Conservation (phyloP, 1,140 invertebrate genomes). For the Babylonia areolata region DNA sequence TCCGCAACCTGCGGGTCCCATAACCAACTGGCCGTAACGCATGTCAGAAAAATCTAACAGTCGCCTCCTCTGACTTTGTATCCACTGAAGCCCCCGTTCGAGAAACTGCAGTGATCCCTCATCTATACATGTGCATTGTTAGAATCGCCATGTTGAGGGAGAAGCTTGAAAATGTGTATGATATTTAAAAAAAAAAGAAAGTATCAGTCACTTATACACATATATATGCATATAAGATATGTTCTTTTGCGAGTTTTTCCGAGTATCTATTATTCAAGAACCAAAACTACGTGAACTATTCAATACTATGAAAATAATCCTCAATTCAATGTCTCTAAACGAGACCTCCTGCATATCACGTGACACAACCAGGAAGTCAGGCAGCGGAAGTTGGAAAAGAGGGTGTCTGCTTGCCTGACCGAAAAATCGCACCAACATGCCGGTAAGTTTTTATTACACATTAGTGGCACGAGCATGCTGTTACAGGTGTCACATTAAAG, state of each 20-base stretch:
- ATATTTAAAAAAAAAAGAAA: no score
- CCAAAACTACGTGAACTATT: no score
- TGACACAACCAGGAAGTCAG: conserved; percentile 44
- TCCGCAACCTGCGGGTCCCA: conserved; percentile 96
- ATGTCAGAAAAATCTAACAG: background rate
- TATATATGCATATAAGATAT: no score
- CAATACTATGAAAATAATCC: no score
- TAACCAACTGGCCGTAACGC: conserved; percentile 93
- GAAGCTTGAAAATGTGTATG: background rate
- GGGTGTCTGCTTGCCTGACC: conserved; percentile 2
- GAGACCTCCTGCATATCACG: conserved; percentile 36
- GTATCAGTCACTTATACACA: no score
- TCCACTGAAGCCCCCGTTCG: background rate
- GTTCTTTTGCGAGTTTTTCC: no score
- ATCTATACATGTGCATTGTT: background rate
- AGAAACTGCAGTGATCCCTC: background rate
- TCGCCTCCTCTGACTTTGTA: background rate
- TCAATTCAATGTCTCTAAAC: background rate
- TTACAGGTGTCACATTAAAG: no score
- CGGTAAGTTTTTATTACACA: conserved; percentile 52
- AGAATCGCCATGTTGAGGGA: background rate
- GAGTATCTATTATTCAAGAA: no score
- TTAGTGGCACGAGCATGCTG: no score
- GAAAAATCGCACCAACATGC: conserved; percentile 35
- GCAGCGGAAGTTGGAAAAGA: conserved; percentile 42